Base-by-base conservation (phyloP, 1,140 invertebrate species). In the Zaprionus ghesquierei region DNA sequence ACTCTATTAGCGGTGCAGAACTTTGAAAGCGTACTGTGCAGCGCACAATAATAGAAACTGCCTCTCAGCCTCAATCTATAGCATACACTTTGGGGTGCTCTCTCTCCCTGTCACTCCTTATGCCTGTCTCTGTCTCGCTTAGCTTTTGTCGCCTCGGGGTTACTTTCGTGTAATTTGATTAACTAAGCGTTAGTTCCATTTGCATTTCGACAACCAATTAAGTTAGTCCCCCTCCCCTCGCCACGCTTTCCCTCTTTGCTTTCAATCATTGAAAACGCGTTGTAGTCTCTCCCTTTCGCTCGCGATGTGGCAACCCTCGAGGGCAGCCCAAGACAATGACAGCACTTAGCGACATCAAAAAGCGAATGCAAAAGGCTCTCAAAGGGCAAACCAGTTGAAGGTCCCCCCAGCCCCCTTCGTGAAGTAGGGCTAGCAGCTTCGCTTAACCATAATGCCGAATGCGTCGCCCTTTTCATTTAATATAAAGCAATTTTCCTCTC, bases 401-500 rank as follows among this genome's bases (percentile, higher is more conserved):
- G 9, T 25, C 50, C 1, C n/a, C 25, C 18, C 18, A 9, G n/a
- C 23, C 13, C 3, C 2, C 9, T 22, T 2, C 15, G 4, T 2
- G 33, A 4, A n/a, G 13, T 13, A 27, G 12, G 29, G 31, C 50
- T 54, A 64, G 54, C 41, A 50, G 27, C 22, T 22, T 27, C 63
- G 49, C 44, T 54, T 73, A 60, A 68, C 55, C 56, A 68, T 73
- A 61, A 73, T 68, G 70, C 64, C 70, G 50, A 71, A 69, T 74
- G 58, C 71, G 65, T 69, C 64, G 66, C 66, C 62, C 63, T 59
- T 79, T 80, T 75, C 72, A 85, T 85, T 86, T 85, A 78, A 80
- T 85, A 86, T 81, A 86, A 86, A 86, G 81, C 81, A 86, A 86
- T 86, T 86, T 86, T 86, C 81, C 81, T 78, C 77, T 86, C 63